Percentiles rank a stretch among this genome's conserved stretches.
phyloP scores from a whole-genome alignment of 2,888 invertebrate species.

The Celastrina argiolus region DNA sequence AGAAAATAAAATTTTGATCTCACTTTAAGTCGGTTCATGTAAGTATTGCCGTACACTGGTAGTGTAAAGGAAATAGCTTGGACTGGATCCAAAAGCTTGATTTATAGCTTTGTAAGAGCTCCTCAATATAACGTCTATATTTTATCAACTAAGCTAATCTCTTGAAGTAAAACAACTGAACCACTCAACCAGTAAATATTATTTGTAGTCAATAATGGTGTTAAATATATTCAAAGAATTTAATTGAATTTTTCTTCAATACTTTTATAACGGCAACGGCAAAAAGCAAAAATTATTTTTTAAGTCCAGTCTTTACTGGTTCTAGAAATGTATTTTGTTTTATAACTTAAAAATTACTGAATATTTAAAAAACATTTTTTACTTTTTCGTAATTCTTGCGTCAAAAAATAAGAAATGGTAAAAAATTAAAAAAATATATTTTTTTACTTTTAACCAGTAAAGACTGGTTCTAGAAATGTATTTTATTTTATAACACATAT shows the following conservation, averaged over 20 bases:
- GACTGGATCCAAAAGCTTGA: background rate
- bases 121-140: constrained; percentile 9
- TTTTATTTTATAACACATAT: too few species aligned
- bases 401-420: too few species aligned
- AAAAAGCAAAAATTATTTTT: too few species aligned
- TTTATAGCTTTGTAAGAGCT: background rate
- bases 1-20: constrained; percentile 7
- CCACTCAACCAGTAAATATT: background rate
- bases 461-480: too few species aligned
- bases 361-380: too few species aligned
- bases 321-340: too few species aligned
- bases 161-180: background rate
- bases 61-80: constrained; percentile 8
- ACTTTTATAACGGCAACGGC: too few species aligned
- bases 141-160: constrained; percentile 7
- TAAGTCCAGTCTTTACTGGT: too few species aligned
- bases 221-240: background rate
- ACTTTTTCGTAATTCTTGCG: too few species aligned
- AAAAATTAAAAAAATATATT: too few species aligned
- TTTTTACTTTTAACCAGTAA: too few species aligned
- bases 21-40: background rate
- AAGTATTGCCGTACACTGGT: constrained; percentile 3
- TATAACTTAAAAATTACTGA: too few species aligned
- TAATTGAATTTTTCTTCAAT: background rate
- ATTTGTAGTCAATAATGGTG: background rate